Evolutionary conservation across 2,888 invertebrate species (phyloP).

Genomic region (Noctuana brunneofusca): DNA sequence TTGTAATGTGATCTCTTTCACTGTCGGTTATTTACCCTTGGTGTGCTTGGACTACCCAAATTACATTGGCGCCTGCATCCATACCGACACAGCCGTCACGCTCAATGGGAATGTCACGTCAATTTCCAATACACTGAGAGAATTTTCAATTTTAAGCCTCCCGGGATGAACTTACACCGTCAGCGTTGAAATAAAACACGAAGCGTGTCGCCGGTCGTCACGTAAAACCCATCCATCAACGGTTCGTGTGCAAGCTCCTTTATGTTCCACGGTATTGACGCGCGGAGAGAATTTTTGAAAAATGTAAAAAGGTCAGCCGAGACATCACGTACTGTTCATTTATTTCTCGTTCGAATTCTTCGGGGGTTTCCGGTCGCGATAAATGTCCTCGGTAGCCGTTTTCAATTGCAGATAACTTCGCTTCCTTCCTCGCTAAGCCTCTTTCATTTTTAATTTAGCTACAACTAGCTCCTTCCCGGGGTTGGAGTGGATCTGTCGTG

Average conservation of each 20-base stretch:
- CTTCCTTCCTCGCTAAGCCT: constrained; percentile 43
- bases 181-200: constrained; percentile 79
- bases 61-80: not conserved
- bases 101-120: constrained; percentile 42
- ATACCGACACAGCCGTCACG: constrained; percentile 16
- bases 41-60: constrained; percentile 3
- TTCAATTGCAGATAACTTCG: constrained; percentile 57
- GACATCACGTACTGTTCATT: constrained; percentile 74
- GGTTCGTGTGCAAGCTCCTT: constrained; percentile 49
- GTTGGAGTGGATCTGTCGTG: constrained; percentile 8
- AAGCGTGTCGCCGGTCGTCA: constrained; percentile 68
- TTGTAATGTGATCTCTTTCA: not conserved
- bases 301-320: constrained; percentile 78
- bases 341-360: constrained; percentile 69
- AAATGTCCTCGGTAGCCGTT: constrained; percentile 41
- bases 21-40: not conserved
- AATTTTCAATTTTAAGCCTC: constrained; percentile 81
- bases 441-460: constrained; percentile 33
- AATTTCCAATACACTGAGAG: constrained; percentile 66
- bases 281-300: constrained; percentile 77
- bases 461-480: constrained; percentile 21
- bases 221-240: constrained; percentile 78
- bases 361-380: constrained; percentile 49
- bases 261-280: constrained; percentile 66
- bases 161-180: constrained; percentile 56